These are phyloP conservation scores for Cremastobaeus sp. DNA, from an alignment of 2,888 invertebrate genomes.

Conservation along the genomic window DNA sequence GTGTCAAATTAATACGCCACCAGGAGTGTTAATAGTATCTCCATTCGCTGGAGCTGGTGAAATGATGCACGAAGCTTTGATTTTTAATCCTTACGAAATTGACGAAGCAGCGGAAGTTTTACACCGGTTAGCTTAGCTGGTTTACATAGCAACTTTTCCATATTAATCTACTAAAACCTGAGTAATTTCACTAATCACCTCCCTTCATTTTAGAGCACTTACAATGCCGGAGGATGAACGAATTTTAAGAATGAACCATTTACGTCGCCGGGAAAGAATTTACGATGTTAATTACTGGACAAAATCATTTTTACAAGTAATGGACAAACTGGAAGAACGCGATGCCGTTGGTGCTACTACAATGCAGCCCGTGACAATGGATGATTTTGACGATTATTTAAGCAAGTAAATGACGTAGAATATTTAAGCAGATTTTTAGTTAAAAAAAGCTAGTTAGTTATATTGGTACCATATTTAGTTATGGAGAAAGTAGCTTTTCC, in stretches of 20 bases:
- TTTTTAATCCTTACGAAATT: constrained; percentile 93
- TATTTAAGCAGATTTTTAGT: too few relatives aligned
- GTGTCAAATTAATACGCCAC: constrained; percentile 91
- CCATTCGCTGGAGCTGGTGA: constrained; percentile 96
- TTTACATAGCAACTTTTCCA: too few relatives aligned
- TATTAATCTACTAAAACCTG: too few relatives aligned
- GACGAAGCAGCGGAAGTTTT: constrained; percentile 92
- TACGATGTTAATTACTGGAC: constrained; percentile 94
- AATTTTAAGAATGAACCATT: constrained; percentile 90
- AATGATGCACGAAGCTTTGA: constrained; percentile 94
- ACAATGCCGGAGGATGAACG: constrained; percentile 95
- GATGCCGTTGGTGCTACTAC: constrained; percentile 90
- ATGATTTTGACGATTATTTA: constrained; percentile 93
- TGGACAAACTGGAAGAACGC: constrained; percentile 90
- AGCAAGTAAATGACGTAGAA: constrained; percentile 82
- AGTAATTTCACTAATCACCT: too few relatives aligned
- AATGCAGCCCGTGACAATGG: constrained; percentile 93
- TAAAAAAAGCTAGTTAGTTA: too few relatives aligned
- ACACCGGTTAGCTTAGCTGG: constrained; percentile 81
- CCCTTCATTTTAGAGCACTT: constrained; percentile 86
- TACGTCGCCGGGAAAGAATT: constrained; percentile 87
- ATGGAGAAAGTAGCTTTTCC: too few relatives aligned
- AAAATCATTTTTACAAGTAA: constrained; percentile 90
- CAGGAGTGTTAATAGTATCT: constrained; percentile 92
- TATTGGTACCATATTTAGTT: too few relatives aligned